These are phyloP conservation scores for Azorinus chamasolen DNA, from an alignment of 2,888 invertebrate genomes.

Conservation along the genomic window DNA sequence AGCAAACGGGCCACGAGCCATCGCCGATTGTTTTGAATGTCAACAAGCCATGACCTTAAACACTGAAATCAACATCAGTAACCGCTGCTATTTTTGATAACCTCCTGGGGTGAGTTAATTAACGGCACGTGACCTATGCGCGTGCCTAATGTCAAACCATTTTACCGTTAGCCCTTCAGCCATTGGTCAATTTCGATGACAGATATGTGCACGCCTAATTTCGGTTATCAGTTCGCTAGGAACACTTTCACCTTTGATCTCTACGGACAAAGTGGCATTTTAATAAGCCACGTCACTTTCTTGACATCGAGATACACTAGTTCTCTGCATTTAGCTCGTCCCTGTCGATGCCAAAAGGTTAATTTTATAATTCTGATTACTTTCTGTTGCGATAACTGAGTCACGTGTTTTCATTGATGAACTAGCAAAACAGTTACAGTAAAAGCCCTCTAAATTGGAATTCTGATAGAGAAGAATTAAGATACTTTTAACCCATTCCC, in stretches of 20 bases:
- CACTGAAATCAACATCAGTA: constrained; percentile 15
- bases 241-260: constrained; percentile 10
- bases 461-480: too few relatives aligned
- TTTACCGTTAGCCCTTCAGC: constrained; percentile 53
- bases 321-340: too few relatives aligned
- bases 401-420: too few relatives aligned
- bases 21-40: constrained; percentile 42
- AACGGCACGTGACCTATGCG: constrained; percentile 58
- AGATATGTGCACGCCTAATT: neutral
- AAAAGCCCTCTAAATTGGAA: too few relatives aligned
- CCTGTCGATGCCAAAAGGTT: too few relatives aligned
- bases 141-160: constrained; percentile 62
- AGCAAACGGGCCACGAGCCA: too few relatives aligned
- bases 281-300: constrained; percentile 17
- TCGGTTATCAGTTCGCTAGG: too few relatives aligned
- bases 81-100: constrained; percentile 53
- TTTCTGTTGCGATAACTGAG: too few relatives aligned
- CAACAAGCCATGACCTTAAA: constrained; percentile 36
- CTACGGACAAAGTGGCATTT: constrained; percentile 18
- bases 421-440: too few relatives aligned
- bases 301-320: too few relatives aligned
- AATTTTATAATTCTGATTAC: too few relatives aligned
- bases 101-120: constrained; percentile 47
- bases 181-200: constrained; percentile 23
- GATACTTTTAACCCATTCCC: too few relatives aligned